Percentiles rank a stretch among this genome's conserved stretches.
Evolutionary conservation across 1,140 invertebrate genomes (phyloP).

Genomic region (Aporrectodea caliginosa): DNA sequence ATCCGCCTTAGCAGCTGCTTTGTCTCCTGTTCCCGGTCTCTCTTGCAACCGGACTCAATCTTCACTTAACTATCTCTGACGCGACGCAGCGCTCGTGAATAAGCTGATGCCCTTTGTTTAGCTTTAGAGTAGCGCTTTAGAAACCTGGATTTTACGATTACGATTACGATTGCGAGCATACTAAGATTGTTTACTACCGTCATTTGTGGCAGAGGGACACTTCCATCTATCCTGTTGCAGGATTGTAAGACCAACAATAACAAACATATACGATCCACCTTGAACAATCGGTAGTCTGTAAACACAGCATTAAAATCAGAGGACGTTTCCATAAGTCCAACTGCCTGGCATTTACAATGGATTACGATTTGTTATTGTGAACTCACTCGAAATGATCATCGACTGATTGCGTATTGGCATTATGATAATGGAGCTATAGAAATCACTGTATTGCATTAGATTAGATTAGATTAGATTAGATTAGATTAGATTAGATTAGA

Average conservation of each 20-base stretch:
- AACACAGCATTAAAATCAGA: too few species aligned
- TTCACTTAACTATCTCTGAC: neutral
- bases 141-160: too few species aligned
- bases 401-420: too few species aligned
- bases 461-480: neutral
- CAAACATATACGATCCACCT: slow-evolving; percentile 79
- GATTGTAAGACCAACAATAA: slow-evolving; percentile 79
- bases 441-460: neutral
- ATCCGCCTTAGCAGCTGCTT: too few species aligned
- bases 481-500: too few species aligned
- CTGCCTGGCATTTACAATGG: too few species aligned
- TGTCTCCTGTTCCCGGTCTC: too few species aligned
- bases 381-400: neutral
- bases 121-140: too few species aligned
- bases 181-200: too few species aligned
- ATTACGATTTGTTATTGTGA: neutral
- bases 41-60: neutral
- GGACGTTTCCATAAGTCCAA: neutral
- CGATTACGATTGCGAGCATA: too few species aligned
- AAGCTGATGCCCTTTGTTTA: too few species aligned
- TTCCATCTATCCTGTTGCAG: slow-evolving; percentile 70
- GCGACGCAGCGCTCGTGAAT: neutral
- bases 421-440: too few species aligned
- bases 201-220: slow-evolving; percentile 65
- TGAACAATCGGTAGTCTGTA: slow-evolving; percentile 67